Percentiles rank a stretch among this genome's conserved stretches.
Conservation (phyloP, 2,113 vertebrate species). For the Oreotrochilus melanogaster region DNA sequence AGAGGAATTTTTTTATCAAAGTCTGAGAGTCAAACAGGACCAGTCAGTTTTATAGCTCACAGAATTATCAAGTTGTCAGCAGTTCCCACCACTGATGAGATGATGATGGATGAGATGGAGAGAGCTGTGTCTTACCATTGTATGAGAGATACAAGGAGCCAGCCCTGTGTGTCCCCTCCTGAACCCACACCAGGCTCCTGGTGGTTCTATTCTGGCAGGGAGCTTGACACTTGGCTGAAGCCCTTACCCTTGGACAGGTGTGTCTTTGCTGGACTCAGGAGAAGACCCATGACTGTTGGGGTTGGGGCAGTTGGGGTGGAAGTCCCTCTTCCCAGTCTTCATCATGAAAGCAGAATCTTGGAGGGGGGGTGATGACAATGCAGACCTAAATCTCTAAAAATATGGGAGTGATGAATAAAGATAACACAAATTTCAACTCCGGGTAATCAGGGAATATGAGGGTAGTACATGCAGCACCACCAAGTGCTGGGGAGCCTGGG, state of each 20-base stretch:
- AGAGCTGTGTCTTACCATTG: too few relatives aligned
- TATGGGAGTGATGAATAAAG: not conserved
- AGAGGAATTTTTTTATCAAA: constrained; percentile 20
- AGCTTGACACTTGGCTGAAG: not conserved
- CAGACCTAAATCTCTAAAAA: not conserved
- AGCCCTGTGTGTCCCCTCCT: not conserved
- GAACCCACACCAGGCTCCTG: not conserved
- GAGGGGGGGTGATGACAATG: not conserved
- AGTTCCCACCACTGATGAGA: not conserved
- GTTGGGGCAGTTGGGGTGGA: accelerated
- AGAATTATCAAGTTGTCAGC: not conserved
- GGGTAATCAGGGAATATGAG: not conserved
- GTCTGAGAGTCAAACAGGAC: not conserved
- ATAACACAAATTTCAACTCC: not conserved
- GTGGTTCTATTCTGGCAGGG: not conserved
- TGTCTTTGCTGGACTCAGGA: not conserved
- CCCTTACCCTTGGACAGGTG: not conserved
- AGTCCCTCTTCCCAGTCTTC: not conserved
- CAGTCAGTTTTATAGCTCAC: not conserved
- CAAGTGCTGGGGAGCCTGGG: not conserved
- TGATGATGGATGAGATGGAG: too few relatives aligned
- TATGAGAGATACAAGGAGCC: too few relatives aligned
- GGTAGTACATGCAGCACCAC: not conserved
- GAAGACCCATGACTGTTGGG: not conserved
- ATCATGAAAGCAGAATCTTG: not conserved